Evolutionary conservation across 1,140 invertebrate genomes (phyloP).

Genomic region (Sitophilus oryzae): DNA sequence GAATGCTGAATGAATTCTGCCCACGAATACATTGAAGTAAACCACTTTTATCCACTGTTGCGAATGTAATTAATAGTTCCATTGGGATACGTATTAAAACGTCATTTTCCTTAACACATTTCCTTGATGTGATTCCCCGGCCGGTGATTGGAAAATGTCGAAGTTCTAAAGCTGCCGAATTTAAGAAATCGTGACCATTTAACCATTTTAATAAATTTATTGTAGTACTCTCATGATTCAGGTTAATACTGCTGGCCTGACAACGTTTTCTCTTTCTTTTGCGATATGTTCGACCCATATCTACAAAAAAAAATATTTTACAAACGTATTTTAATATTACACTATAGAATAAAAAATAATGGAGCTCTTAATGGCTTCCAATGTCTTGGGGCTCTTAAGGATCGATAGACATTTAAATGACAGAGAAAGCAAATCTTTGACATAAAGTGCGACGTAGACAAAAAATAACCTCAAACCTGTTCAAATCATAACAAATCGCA

Average conservation of each 20-base stretch:
- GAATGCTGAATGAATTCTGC: slow-evolving; percentile 43
- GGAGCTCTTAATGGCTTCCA: too few relatives aligned
- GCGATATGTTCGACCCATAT: slow-evolving; percentile 26
- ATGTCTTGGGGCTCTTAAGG: too few relatives aligned
- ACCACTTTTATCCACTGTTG: slow-evolving; percentile 33
- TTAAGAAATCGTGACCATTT: slow-evolving; percentile 30
- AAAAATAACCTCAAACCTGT: too few relatives aligned
- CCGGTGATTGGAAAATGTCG: slow-evolving; percentile 48
- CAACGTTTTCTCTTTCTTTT: slow-evolving; percentile 8
- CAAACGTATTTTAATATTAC: too few relatives aligned
- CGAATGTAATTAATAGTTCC: slow-evolving; percentile 49
- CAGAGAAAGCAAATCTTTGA: too few relatives aligned
- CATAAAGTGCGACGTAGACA: too few relatives aligned
- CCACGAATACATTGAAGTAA: slow-evolving; percentile 35
- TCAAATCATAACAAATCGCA: too few relatives aligned
- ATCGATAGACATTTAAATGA: too few relatives aligned
- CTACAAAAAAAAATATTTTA: slow-evolving; percentile 10
- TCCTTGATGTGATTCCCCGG: slow-evolving; percentile 51
- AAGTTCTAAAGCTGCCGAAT: slow-evolving; percentile 32
- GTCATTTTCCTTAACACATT: slow-evolving; percentile 43
- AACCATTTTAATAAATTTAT: slow-evolving; percentile 36
- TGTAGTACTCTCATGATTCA: slow-evolving; percentile 23
- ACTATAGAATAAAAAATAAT: too few relatives aligned
- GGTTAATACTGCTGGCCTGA: neutral
- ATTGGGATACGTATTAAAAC: slow-evolving; percentile 50